Evolutionary conservation across 2,113 vertebrate genomes (phyloP).

Genomic region (Prolemur simus): DNA sequence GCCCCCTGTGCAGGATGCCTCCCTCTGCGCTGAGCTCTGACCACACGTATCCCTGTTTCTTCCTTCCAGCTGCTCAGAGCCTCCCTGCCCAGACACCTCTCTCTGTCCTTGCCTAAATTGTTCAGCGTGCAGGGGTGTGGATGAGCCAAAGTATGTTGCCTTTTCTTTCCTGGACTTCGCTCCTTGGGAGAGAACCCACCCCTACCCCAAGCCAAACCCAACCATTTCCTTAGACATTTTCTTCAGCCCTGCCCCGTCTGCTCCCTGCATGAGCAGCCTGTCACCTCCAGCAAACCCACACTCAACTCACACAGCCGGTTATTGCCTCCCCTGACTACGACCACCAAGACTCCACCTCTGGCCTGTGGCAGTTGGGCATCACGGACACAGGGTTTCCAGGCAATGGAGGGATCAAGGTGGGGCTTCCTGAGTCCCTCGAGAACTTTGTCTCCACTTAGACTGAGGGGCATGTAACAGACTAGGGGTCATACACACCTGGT

Average conservation of each 20-base stretch:
- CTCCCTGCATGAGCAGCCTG: not conserved
- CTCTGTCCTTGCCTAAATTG: not conserved
- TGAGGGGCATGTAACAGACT: accelerated
- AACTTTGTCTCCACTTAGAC: not conserved
- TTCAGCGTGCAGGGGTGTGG: not conserved
- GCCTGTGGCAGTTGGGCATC: too few relatives aligned
- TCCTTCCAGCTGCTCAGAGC: not conserved
- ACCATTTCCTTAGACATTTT: not conserved
- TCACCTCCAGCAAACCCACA: not conserved
- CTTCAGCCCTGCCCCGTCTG: not conserved
- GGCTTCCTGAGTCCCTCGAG: not conserved
- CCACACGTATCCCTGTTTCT: not conserved
- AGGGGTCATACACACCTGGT: not conserved
- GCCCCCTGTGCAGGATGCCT: too few relatives aligned
- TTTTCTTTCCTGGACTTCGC: not conserved
- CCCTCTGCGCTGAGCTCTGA: not conserved
- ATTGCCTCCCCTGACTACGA: not conserved
- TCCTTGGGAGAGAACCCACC: not conserved
- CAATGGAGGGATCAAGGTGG: not conserved
- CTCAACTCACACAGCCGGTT: not conserved
- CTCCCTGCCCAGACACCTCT: not conserved
- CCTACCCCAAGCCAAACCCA: not conserved
- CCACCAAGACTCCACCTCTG: not conserved
- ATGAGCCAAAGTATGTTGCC: not conserved
- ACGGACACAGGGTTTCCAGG: accelerated